Base-by-base conservation (phyloP, 1,140 invertebrate genomes). In the Plodia interpunctella region DNA sequence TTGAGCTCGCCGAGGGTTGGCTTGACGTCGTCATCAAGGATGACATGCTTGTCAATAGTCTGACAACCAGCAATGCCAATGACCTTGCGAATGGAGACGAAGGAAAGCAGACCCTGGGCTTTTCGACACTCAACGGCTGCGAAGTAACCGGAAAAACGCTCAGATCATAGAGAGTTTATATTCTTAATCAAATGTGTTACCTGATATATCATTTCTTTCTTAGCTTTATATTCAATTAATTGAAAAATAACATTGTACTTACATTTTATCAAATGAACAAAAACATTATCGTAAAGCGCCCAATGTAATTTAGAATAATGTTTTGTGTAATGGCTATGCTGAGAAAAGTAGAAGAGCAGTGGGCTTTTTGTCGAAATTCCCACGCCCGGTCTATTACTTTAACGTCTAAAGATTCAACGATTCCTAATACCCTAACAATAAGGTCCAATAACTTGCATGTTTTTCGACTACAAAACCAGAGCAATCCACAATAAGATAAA, bases 241-340 rank as follows among this genome's bases (percentile, higher is more conserved):
- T 65, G 61, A 72, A 66, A 68, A 68, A 72, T 62, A 72, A 68
- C 66, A 72, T 62, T 64, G 28, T 28, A 28, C 9, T 54, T 49
- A 56, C 57, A 49, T 72, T 55, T 66, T 72, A 69, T 72, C 66
- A 70, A 75, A 72, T 72, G 69, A 78, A 74, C 64, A 67, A 68
- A 66, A 72, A 70, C 71, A 74, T 76, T 76, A 76, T 70, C 65
- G 71, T 71, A 71, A 75, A 69, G 70, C 63, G 58, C 65, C 67
- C 67, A 70, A 72, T 72, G 71, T 74, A 76, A 72, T 78, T 78
- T 78, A 68, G 68, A 71, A 76, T 76, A 78, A 76, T 76, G 69
- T 74, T 78, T 76, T 72, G 66, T 74, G 73, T 73, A 78, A 78
- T 78, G 70, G 70, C 56, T 69, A 59, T 67, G 63, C 70, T 66